A percentile compares a stretch with the other conserved stretches of the same genome.
Evolutionary conservation across 92 coral and sea anemone species (phyloP).

Genomic region (Phymanthus crucifer): DNA sequence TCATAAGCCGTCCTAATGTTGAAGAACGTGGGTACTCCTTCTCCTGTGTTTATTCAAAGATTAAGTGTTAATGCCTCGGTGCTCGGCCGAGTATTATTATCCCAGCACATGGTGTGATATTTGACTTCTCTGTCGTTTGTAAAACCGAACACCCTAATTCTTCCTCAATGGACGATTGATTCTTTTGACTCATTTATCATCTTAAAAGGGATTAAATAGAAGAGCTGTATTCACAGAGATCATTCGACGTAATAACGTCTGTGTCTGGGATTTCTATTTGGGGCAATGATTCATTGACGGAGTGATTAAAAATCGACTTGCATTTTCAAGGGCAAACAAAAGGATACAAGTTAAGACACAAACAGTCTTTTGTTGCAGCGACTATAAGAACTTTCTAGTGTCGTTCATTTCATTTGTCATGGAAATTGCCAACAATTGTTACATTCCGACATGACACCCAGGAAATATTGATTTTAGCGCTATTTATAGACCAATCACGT

Average conservation of each 20-base stretch:
- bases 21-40: background rate
- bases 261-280: conserved; percentile 16
- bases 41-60: conserved; percentile 3
- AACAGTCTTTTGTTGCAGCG: background rate
- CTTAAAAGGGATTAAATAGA: conserved; percentile 12
- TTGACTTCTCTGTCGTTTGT: conserved; percentile 1
- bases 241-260: background rate
- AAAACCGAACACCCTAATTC: conserved; percentile 1
- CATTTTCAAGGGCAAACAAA: conserved; percentile 4
- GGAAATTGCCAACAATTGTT: conserved; percentile 4
- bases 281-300: conserved; percentile 17
- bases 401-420: background rate
- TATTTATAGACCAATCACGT: background rate
- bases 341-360: conserved; percentile 2
- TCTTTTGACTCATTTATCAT: conserved; percentile 6
- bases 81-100: background rate
- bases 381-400: background rate
- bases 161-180: background rate
- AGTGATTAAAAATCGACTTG: conserved; percentile 26
- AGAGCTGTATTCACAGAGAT: conserved; percentile 12
- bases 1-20: conserved; percentile 3
- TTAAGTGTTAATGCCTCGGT: background rate
- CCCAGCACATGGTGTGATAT: background rate
- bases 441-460: background rate
- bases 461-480: background rate